Percentiles rank a stretch among this genome's conserved stretches.
phyloP scores from a whole-genome alignment of 2,113 vertebrate species.

The Scomber scombrus region DNA sequence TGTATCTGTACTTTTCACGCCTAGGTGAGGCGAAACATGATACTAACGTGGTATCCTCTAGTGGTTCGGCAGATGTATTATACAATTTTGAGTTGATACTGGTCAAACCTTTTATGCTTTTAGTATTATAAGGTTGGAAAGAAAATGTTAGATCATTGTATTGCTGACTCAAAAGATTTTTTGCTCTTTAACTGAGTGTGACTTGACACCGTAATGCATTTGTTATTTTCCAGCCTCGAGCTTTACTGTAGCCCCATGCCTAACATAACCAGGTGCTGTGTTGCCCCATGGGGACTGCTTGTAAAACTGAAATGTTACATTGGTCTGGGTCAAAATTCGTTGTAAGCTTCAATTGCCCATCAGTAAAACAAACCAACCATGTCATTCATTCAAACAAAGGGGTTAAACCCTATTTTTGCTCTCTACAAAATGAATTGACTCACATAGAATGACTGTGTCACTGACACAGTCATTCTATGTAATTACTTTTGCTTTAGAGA shows the following conservation, averaged over 20 bases:
- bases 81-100: no score
- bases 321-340: slow-evolving; percentile 34
- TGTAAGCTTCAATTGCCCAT: slow-evolving; percentile 43
- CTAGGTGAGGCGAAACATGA: no score
- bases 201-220: neutral
- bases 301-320: slow-evolving; percentile 61
- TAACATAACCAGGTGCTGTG: slow-evolving; percentile 1
- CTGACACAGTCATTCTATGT: slow-evolving; percentile 1
- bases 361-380: slow-evolving; percentile 66
- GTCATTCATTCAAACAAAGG: slow-evolving; percentile 49
- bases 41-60: no score
- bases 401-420: slow-evolving; percentile 31
- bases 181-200: neutral
- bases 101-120: no score
- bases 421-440: slow-evolving; percentile 9
- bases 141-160: neutral
- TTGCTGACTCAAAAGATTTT: neutral
- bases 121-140: neutral
- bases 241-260: neutral
- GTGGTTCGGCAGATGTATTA: no score
- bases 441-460: no score
- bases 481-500: slow-evolving; percentile 24
- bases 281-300: slow-evolving; percentile 15
- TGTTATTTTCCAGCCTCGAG: neutral
- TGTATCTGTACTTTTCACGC: no score